Base-by-base conservation (phyloP, 2,797 vertebrate species). In the Distichodus sexfasciatus region DNA sequence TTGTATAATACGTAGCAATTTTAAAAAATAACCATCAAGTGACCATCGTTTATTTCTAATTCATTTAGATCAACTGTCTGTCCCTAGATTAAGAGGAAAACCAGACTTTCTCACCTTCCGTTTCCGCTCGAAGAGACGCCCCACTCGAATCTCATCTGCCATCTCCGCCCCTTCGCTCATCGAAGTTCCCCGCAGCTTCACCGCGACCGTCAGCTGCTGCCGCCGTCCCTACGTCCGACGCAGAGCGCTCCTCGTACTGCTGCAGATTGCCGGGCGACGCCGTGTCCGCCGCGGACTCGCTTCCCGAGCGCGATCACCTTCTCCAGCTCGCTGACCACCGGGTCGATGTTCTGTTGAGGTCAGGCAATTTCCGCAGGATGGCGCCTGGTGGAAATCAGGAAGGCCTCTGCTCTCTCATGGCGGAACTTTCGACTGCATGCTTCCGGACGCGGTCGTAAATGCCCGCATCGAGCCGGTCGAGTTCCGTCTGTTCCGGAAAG, bases 71-170 rank as follows among this genome's bases (percentile, higher is more conserved):
- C n/a, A n/a, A n/a, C n/a, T n/a, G n/a, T n/a, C n/a, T n/a, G n/a
- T 9, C 6, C 35, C 35, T 36, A 8, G 15, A 14, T 40, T 14
- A 2, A 40, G 1, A 4, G 12, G 12, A 9, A 4, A 2, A 15
- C 40, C 4, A 54, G n/a, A 44, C 33, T 46, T 38, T 5, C 84
- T 40, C 48, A 95, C 93, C 93, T 93, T 90, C 90, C 93, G 15
- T 92, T 92, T 69, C 94, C 87, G 2, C 92, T 94, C 61, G n/a
- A n/a, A 95, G 90, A 0, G 93, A 94, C 0, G 92, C 91, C 33
- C 92, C 94, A 24, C 94, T 92, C 0, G 93, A 95, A 72, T 94
- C 93, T 17, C 92, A 87, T 47, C 93, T 88, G 35, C 74, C 66
- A 1, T 90, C 92, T 11, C 43, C 50, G 23, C 92, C 91, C 79